Evolutionary conservation across 2,888 invertebrate genomes (phyloP).

Genomic region (Athalia rosae): DNA sequence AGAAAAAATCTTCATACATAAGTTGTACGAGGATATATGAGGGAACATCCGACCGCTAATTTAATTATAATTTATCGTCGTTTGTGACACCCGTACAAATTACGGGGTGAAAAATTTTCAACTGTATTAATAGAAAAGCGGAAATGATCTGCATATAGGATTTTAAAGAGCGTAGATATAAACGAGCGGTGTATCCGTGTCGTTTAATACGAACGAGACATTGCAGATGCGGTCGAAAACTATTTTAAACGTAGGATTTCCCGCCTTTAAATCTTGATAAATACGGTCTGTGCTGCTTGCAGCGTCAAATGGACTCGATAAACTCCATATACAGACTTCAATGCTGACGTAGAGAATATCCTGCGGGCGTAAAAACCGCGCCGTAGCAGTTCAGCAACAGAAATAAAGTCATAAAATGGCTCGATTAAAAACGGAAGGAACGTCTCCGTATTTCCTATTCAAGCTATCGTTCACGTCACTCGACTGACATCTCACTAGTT

Average conservation of each 20-base stretch:
- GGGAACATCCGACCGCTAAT: no score
- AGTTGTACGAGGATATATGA: no score
- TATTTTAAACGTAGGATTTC: constrained; percentile 38
- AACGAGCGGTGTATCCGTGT: background rate
- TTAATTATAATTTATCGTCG: no score
- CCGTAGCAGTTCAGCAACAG: background rate
- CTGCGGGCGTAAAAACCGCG: background rate
- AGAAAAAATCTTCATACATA: no score
- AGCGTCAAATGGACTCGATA: background rate
- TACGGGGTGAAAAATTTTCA: no score
- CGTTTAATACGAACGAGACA: background rate
- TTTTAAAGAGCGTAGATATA: background rate
- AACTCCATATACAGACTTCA: background rate
- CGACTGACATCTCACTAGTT: background rate
- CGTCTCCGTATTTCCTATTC: constrained; percentile 1
- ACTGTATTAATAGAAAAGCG: no score
- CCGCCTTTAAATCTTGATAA: constrained; percentile 32
- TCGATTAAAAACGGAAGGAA: constrained; percentile 17
- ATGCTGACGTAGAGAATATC: constrained; percentile 22
- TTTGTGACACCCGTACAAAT: no score
- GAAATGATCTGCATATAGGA: no score
- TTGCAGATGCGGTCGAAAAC: constrained; percentile 15
- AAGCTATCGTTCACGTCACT: background rate
- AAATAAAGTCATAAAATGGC: background rate
- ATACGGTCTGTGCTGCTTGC: background rate